Percentiles rank a stretch among this genome's conserved stretches.
These are phyloP conservation scores for Acrocephalus kingi DNA, from an alignment of 2,113 vertebrate species.

Conservation along the genomic window DNA sequence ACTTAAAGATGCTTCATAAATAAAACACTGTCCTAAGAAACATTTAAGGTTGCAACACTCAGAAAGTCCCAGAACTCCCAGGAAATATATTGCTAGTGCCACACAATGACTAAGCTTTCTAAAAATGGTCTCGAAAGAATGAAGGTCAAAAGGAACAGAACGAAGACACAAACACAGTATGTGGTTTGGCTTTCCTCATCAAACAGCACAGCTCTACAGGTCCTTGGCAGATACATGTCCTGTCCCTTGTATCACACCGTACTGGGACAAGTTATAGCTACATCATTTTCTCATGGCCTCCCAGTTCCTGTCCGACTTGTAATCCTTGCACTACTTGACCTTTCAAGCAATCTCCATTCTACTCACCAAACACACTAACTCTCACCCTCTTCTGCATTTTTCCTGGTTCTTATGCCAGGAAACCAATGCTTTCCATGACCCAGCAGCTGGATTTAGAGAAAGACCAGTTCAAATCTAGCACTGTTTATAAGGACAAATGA, in stretches of 20 bases:
- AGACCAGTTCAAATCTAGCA: background rate
- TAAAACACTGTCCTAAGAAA: background rate
- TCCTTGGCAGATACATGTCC: background rate
- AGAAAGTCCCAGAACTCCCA: constrained; percentile 9
- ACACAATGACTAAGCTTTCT: constrained; percentile 26
- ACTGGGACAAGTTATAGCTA: background rate
- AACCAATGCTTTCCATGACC: constrained; percentile 14
- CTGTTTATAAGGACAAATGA: constrained; percentile 1
- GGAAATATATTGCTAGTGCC: background rate
- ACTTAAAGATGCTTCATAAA: background rate
- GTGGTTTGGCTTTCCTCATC: background rate
- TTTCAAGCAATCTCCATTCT: background rate
- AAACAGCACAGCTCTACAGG: background rate
- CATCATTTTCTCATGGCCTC: background rate
- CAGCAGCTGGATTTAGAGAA: background rate
- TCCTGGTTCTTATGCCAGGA: background rate
- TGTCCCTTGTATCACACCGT: background rate
- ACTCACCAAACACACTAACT: background rate
- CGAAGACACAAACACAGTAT: background rate
- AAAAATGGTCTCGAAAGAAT: background rate
- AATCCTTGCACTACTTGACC: background rate
- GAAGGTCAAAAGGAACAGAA: constrained; percentile 10
- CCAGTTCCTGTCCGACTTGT: accelerated
- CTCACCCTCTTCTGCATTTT: background rate
- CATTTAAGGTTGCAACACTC: background rate